These are phyloP conservation scores for Amorpha juglandis DNA, from an alignment of 2,888 invertebrate species.

Conservation along the genomic window DNA sequence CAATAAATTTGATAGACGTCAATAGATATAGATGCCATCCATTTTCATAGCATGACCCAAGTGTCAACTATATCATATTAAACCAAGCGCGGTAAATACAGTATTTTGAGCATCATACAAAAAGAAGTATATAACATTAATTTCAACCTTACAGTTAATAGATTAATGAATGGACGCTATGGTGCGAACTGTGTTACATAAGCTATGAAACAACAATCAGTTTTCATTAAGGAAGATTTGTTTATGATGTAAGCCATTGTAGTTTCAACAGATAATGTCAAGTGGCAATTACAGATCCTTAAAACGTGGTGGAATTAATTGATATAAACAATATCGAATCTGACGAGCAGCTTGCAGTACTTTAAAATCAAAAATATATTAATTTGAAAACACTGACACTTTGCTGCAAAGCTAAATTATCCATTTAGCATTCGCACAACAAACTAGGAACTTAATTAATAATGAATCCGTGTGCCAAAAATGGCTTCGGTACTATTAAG, in stretches of 20 bases:
- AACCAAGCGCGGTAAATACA: too few relatives aligned
- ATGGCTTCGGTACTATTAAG: background rate
- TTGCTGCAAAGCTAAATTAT: background rate
- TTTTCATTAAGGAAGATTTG: conserved; percentile 10
- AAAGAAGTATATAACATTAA: background rate
- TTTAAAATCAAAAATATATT: background rate
- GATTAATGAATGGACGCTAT: background rate
- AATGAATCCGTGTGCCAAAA: background rate
- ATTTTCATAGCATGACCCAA: too few relatives aligned
- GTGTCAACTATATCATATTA: too few relatives aligned
- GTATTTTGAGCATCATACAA: too few relatives aligned
- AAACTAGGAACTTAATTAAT: too few relatives aligned
- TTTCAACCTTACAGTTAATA: background rate
- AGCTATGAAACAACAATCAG: background rate
- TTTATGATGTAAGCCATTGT: conserved; percentile 3
- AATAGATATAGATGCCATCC: too few relatives aligned
- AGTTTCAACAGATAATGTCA: background rate
- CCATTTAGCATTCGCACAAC: background rate
- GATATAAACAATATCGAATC: background rate
- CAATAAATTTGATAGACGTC: too few relatives aligned
- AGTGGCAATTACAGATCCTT: background rate
- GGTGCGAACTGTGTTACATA: background rate
- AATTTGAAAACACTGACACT: too few relatives aligned
- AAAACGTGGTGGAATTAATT: background rate
- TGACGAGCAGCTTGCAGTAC: background rate